Conservation (phyloP, 2,888 invertebrate genomes). For the Andrena trimmerana region DNA sequence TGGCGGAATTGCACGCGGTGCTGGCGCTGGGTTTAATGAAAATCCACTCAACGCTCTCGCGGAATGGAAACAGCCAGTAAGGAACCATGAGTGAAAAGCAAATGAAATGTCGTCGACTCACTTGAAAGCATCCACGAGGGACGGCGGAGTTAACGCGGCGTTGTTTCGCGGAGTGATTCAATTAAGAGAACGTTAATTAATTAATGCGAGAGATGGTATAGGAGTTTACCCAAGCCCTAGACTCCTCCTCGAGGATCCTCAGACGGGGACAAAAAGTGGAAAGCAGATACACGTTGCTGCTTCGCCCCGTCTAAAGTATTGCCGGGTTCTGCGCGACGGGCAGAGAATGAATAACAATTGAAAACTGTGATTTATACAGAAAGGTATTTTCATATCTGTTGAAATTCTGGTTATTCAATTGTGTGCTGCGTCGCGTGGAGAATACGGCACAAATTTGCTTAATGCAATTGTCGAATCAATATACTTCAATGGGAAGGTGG, state of each 20-base stretch:
- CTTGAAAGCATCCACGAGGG: conserved; percentile 59
- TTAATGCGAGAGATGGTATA: conserved; percentile 66
- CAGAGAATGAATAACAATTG: background rate
- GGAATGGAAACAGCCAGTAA: conserved; percentile 47
- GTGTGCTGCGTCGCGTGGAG: background rate
- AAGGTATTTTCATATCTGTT: conserved; percentile 10
- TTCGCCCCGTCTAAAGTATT: conserved; percentile 20
- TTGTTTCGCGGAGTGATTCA: conserved; percentile 73
- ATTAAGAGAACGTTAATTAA: conserved; percentile 78
- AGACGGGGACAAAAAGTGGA: conserved; percentile 50
- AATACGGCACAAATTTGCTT: background rate
- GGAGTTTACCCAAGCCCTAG: conserved; percentile 62
- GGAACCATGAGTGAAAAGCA: conserved; percentile 56
- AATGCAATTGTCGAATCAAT: background rate
- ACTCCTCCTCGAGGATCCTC: conserved; percentile 55
- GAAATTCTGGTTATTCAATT: background rate
- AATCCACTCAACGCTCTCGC: conserved; percentile 34
- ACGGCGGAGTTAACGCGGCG: conserved; percentile 65
- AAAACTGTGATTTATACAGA: background rate
- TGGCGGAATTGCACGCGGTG: background rate
- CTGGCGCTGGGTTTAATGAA: conserved; percentile 33
- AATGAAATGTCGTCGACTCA: conserved; percentile 59
- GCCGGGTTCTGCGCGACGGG: background rate
- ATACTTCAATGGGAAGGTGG: no score
- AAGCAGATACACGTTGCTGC: conserved; percentile 22